These are phyloP conservation scores for Galagoides demidoff DNA, from an alignment of 2,797 vertebrate genomes.

Conservation along the genomic window DNA sequence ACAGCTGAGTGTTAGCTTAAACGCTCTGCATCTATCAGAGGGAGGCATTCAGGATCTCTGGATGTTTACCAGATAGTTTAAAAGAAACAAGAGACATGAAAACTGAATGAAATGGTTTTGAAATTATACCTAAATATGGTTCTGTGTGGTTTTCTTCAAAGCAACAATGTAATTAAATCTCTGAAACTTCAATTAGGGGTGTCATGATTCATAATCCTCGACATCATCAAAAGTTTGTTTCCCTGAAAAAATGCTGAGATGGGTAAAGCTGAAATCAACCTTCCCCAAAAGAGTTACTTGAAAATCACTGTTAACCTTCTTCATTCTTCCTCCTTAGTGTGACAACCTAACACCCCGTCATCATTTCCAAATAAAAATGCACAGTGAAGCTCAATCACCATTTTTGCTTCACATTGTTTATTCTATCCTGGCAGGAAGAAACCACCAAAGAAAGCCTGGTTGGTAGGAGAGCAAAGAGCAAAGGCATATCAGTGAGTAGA, in stretches of 20 bases:
- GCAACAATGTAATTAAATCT: conserved; percentile 74
- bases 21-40: conserved; percentile 71
- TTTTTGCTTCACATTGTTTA: background rate
- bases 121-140: conserved; percentile 76
- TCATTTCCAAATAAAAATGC: background rate
- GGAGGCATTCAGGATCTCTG: conserved; percentile 74
- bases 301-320: conserved; percentile 47
- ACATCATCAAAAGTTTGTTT: conserved; percentile 59
- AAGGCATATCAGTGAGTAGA: background rate
- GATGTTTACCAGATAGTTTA: conserved; percentile 68
- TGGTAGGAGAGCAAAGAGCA: background rate
- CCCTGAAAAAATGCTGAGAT: conserved; percentile 21
- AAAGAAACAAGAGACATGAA: conserved; percentile 69
- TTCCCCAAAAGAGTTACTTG: conserved; percentile 7
- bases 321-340: background rate
- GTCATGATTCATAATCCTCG: conserved; percentile 44
- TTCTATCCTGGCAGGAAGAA: background rate
- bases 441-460: background rate
- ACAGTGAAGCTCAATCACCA: background rate
- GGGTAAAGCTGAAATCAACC: background rate
- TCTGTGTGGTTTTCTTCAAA: conserved; percentile 65
- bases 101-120: conserved; percentile 71
- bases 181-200: conserved; percentile 56
- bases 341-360: background rate
- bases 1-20: conserved; percentile 80